phyloP scores from a whole-genome alignment of 2,797 vertebrate genomes.

The Pyrocephalus nanus region DNA sequence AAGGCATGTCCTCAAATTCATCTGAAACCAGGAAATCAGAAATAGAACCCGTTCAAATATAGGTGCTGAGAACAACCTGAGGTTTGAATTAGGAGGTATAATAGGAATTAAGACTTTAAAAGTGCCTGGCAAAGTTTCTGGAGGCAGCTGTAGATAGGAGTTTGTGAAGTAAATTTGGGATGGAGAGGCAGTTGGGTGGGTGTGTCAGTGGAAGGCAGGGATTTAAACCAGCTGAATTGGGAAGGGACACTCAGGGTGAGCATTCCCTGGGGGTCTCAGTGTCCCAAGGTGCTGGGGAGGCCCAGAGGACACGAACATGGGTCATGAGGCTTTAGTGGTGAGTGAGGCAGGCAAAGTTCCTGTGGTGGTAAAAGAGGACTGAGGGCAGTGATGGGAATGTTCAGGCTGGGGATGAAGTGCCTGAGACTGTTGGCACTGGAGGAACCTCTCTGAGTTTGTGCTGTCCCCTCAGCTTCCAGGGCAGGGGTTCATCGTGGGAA shows the following conservation, averaged over 20 bases:
- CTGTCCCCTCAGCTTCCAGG: background rate
- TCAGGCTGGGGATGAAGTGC: background rate
- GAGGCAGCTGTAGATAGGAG: background rate
- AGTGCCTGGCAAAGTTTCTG: background rate
- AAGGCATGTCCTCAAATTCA: background rate
- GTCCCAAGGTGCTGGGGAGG: background rate
- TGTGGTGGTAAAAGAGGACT: background rate
- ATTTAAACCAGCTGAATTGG: background rate
- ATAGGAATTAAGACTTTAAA: background rate
- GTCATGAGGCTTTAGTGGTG: rapidly evolving
- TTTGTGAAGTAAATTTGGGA: background rate
- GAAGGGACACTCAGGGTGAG: background rate
- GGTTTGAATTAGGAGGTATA: background rate
- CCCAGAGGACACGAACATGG: background rate
- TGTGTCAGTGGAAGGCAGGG: background rate
- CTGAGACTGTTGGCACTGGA: background rate
- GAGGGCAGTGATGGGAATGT: rapidly evolving
- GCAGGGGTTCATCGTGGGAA: background rate
- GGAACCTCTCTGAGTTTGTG: background rate
- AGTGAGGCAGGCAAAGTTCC: background rate
- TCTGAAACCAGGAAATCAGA: slow-evolving; percentile 9
- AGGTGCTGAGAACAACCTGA: slow-evolving; percentile 2
- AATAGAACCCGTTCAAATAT: background rate
- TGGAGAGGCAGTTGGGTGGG: background rate
- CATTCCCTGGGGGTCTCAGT: background rate